phyloP scores from a whole-genome alignment of 2,888 invertebrate species.

The Drosophila ezoana region DNA sequence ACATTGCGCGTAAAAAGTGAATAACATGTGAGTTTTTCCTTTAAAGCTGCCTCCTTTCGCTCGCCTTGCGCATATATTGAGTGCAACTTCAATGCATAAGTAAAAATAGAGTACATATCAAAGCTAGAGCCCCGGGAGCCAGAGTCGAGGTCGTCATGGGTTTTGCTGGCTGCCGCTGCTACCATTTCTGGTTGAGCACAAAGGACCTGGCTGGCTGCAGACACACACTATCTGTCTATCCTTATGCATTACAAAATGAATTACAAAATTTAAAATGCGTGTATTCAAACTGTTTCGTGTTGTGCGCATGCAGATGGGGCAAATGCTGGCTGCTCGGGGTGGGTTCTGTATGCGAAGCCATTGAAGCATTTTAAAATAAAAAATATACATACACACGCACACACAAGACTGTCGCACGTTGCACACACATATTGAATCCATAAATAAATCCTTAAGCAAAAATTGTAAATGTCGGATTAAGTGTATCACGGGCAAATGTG shows the following conservation, averaged over 20 bases:
- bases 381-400: constrained; percentile 48
- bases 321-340: not conserved
- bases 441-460: constrained; percentile 80
- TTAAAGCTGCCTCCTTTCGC: not conserved
- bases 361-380: constrained; percentile 60
- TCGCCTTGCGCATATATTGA: constrained; percentile 5
- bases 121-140: constrained; percentile 4
- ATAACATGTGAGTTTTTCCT: constrained; percentile 9
- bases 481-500: constrained; percentile 62
- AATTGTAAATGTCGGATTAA: constrained; percentile 81
- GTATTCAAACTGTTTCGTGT: constrained; percentile 58
- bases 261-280: constrained; percentile 63
- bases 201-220: constrained; percentile 16
- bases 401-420: constrained; percentile 26
- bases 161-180: not conserved
- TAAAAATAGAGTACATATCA: constrained; percentile 11
- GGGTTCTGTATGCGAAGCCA: constrained; percentile 35
- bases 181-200: constrained; percentile 19
- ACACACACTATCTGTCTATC: constrained; percentile 13
- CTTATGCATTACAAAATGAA: constrained; percentile 69
- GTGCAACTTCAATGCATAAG: constrained; percentile 29
- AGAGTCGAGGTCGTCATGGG: constrained; percentile 16
- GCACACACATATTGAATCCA: constrained; percentile 76
- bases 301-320: constrained; percentile 58
- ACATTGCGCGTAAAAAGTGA: constrained; percentile 5